phyloP scores from a whole-genome alignment of 2,113 vertebrate species.

The Rafetus swinhoei region DNA sequence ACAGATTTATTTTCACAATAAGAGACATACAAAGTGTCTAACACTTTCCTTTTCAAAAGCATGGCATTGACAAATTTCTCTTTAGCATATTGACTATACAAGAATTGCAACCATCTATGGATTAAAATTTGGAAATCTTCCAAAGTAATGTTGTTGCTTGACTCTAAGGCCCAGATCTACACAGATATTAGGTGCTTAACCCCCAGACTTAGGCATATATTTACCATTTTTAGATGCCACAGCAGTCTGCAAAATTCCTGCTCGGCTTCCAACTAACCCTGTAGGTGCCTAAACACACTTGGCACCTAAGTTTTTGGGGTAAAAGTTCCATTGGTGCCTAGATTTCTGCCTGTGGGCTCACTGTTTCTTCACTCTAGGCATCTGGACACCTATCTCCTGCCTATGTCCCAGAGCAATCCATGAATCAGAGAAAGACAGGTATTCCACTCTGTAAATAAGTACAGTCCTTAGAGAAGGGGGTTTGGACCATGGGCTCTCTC shows the following conservation, averaged over 20 bases:
- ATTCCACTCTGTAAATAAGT: background rate
- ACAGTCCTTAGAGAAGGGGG: background rate
- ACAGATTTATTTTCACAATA: background rate
- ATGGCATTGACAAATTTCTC: background rate
- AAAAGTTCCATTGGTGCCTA: background rate
- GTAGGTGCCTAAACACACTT: background rate
- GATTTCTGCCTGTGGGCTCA: background rate
- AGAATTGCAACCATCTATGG: background rate
- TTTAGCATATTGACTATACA: background rate
- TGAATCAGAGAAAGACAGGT: background rate
- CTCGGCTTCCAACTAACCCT: background rate
- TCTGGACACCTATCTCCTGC: background rate
- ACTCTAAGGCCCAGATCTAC: background rate
- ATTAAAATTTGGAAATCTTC: background rate
- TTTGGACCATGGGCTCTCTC: background rate
- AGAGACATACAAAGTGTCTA: background rate
- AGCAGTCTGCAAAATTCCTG: background rate
- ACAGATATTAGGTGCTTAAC: background rate
- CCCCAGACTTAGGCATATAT: background rate
- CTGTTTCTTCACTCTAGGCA: background rate
- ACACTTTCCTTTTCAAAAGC: background rate
- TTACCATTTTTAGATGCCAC: background rate
- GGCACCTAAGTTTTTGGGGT: background rate
- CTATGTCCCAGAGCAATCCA: background rate
- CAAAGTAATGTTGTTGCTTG: background rate